A percentile compares a stretch with the other conserved stretches of the same genome.
phyloP scores from a whole-genome alignment of 2,888 invertebrate species.

The Amphipyra berbera region DNA sequence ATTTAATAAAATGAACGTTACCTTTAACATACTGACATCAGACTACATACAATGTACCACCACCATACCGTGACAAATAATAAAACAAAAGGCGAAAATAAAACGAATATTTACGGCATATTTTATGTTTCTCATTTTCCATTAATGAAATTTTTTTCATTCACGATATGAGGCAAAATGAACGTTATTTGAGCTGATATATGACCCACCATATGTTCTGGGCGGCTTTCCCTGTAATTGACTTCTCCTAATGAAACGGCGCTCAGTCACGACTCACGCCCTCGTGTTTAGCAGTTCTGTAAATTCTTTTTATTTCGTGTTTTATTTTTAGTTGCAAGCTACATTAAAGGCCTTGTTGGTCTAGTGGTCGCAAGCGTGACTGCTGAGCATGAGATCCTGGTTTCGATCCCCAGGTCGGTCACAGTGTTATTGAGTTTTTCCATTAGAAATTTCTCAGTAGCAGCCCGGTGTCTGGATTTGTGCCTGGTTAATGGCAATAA shows the following conservation, averaged over 20 bases:
- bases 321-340: constrained; percentile 1
- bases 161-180: constrained; percentile 70
- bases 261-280: constrained; percentile 63
- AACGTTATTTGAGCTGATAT: constrained; percentile 76
- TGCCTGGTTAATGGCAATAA: no score
- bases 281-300: constrained; percentile 52
- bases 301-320: constrained; percentile 41
- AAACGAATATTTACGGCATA: constrained; percentile 71
- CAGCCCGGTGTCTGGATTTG: no score
- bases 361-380: no score
- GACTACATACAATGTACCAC: not conserved
- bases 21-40: not conserved
- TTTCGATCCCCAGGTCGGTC: no score
- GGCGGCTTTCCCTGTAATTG: constrained; percentile 71
- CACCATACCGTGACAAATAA: constrained; percentile 33
- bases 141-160: constrained; percentile 73
- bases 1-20: no score
- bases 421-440: no score
- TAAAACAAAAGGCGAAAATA: constrained; percentile 53
- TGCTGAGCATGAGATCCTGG: no score
- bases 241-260: constrained; percentile 78
- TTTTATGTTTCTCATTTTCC: constrained; percentile 69
- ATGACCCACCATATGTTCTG: constrained; percentile 75
- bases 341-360: not conserved
- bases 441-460: no score